These are phyloP conservation scores for Harlomillsia oculata DNA, from an alignment of 1,140 invertebrate genomes.

Conservation along the genomic window DNA sequence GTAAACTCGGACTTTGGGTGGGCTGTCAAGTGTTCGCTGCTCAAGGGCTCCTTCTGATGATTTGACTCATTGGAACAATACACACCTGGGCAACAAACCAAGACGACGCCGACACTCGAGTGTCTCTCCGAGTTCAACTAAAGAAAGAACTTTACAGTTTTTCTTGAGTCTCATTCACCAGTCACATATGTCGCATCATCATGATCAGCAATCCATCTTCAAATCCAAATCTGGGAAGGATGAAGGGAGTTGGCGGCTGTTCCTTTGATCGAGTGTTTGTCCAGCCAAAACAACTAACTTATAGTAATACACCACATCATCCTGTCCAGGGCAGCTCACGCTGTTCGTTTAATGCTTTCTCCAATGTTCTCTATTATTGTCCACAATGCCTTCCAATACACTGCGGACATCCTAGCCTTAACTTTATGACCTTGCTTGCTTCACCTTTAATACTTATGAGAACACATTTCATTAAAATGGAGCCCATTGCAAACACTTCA, in stretches of 20 bases:
- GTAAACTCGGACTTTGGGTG: constrained; percentile 26
- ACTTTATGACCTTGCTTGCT: constrained; percentile 11
- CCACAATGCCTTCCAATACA: background rate
- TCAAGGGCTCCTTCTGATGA: too few species aligned
- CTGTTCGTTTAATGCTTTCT: background rate
- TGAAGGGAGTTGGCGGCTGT: constrained; percentile 2
- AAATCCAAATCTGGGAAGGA: background rate
- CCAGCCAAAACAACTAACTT: background rate
- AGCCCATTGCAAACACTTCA: constrained; percentile 26
- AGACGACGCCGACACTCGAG: too few species aligned
- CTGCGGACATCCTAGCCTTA: background rate
- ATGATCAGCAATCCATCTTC: constrained; percentile 8
- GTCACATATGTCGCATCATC: constrained; percentile 8
- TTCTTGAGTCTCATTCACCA: too few species aligned
- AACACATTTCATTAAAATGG: constrained; percentile 16
- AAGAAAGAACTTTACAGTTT: too few species aligned
- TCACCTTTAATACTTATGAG: constrained; percentile 7
- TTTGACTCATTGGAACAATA: too few species aligned
- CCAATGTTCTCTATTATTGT: background rate
- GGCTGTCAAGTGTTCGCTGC: too few species aligned
- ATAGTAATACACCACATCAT: background rate
- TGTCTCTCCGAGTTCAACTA: too few species aligned
- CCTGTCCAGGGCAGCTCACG: background rate
- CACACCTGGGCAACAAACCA: too few species aligned
- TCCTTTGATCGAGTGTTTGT: constrained; percentile 22